These are phyloP conservation scores for Nasonia longicornis DNA, from an alignment of 1,140 invertebrate species.

Conservation along the genomic window DNA sequence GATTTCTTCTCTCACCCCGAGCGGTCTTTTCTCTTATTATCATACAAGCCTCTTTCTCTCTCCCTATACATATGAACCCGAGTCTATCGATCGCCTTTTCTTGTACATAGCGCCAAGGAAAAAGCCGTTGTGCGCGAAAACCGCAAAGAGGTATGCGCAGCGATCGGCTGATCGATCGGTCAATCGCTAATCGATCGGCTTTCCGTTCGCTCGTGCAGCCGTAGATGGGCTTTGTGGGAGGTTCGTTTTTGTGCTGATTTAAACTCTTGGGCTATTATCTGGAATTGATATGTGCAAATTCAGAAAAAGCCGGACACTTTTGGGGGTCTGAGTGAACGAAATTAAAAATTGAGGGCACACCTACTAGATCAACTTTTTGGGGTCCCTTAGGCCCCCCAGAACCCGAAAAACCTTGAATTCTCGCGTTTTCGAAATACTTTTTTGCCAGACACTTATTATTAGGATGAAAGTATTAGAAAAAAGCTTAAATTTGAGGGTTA, in stretches of 20 bases:
- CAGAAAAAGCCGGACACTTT: too few relatives aligned
- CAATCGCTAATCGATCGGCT: conserved; percentile 32
- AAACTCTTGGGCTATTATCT: too few relatives aligned
- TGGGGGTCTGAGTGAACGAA: too few relatives aligned
- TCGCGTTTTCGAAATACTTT: too few relatives aligned
- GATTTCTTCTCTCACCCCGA: conserved; percentile 14
- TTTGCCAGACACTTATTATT: too few relatives aligned
- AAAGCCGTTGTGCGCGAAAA: conserved; percentile 17
- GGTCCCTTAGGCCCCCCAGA: too few relatives aligned
- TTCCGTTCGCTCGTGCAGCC: background rate
- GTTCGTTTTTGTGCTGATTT: conserved; percentile 8
- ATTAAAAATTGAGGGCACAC: too few relatives aligned
- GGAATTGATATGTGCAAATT: too few relatives aligned
- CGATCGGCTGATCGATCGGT: conserved; percentile 6
- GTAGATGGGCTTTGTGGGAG: conserved; percentile 16
- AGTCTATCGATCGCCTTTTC: conserved; percentile 24
- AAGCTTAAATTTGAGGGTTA: too few relatives aligned
- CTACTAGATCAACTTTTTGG: too few relatives aligned
- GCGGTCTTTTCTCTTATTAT: conserved; percentile 35
- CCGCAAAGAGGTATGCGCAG: background rate
- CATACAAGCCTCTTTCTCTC: background rate
- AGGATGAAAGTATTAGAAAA: too few relatives aligned
- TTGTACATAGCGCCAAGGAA: background rate
- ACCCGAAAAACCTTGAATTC: too few relatives aligned
- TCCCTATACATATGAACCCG: background rate